Evolutionary conservation across 2,113 vertebrate genomes (phyloP).

Genomic region (Heloderma charlesbogerti): DNA sequence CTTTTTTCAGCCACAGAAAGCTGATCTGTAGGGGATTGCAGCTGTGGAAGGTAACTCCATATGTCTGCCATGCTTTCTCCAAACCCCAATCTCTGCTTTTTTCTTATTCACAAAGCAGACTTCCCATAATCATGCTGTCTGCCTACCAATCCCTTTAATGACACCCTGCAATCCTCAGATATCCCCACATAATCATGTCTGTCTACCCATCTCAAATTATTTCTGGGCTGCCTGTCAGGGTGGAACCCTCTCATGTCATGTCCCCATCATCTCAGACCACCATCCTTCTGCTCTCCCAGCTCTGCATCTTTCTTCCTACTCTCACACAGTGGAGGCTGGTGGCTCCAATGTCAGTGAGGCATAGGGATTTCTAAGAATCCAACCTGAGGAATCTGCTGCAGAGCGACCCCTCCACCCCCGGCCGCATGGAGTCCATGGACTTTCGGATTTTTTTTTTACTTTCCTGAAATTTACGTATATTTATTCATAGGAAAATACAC

Average conservation of each 20-base stretch:
- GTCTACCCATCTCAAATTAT: too few species aligned
- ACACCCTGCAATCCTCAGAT: not conserved
- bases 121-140: fast-evolving
- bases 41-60: not conserved
- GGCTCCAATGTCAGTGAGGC: too few species aligned
- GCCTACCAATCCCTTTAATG: not conserved
- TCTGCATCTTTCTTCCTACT: not conserved
- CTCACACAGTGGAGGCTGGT: not conserved
- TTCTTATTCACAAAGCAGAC: not conserved
- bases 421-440: too few species aligned
- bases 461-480: too few species aligned
- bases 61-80: not conserved
- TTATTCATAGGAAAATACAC: too few species aligned
- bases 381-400: too few species aligned
- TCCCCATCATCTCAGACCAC: not conserved
- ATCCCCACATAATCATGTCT: too few species aligned
- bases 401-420: too few species aligned
- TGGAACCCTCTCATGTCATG: too few species aligned
- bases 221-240: too few species aligned
- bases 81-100: not conserved
- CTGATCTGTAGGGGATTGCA: not conserved
- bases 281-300: not conserved
- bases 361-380: too few species aligned
- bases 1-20: not conserved
- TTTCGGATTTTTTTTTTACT: too few species aligned